phyloP scores from a whole-genome alignment of 2,113 vertebrate species.

The Sakesphorus luctuosus region DNA sequence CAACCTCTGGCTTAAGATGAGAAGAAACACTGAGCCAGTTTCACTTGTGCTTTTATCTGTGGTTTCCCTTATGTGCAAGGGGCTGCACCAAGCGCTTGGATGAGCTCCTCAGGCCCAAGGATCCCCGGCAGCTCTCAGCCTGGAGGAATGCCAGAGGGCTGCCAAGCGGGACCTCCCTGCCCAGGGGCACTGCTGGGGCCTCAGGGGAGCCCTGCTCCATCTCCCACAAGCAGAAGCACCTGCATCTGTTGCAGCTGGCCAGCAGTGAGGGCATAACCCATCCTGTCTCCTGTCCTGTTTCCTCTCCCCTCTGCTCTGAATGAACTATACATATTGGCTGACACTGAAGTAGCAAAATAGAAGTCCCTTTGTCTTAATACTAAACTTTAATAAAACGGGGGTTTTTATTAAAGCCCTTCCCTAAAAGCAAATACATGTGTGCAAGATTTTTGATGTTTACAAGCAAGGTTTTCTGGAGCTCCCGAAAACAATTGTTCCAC shows the following conservation, averaged over 20 bases:
- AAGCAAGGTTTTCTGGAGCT: neutral
- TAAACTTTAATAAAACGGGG: neutral
- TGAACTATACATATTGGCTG: neutral
- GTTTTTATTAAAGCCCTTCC: neutral
- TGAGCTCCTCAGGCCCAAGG: neutral
- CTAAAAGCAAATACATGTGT: rapidly evolving
- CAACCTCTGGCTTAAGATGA: neutral
- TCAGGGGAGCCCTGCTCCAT: neutral
- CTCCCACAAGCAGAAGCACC: neutral
- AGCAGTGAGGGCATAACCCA: neutral
- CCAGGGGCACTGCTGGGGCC: neutral
- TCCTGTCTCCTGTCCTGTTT: rapidly evolving
- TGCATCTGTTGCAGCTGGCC: rapidly evolving
- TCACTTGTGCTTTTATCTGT: neutral
- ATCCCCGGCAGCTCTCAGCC: neutral
- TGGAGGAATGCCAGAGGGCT: neutral
- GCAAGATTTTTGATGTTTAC: neutral
- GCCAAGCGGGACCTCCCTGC: rapidly evolving
- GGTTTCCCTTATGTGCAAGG: neutral
- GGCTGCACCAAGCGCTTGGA: rapidly evolving
- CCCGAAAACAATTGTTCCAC: neutral
- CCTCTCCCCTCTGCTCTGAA: neutral
- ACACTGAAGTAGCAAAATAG: neutral
- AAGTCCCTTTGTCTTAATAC: neutral
- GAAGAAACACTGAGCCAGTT: neutral